These are phyloP conservation scores for Gymnopithys bicolor DNA, from an alignment of 2,797 vertebrate species.

Conservation along the genomic window DNA sequence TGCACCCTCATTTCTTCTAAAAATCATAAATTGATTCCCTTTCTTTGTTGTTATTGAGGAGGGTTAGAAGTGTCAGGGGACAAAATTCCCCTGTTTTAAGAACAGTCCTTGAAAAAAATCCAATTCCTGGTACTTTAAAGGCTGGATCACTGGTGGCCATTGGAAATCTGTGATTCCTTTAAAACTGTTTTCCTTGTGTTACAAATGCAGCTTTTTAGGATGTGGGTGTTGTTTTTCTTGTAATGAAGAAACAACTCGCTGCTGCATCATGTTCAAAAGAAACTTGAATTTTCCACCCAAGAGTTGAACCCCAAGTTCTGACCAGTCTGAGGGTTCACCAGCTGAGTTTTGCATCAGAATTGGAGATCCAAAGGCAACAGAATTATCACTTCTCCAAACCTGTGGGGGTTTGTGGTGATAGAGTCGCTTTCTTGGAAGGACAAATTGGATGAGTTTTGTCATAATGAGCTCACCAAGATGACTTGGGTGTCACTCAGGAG, in stretches of 20 bases:
- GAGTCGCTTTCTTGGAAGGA: neutral
- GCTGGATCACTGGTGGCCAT: neutral
- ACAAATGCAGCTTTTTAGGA: neutral
- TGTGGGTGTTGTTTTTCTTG: neutral
- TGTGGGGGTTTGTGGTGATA: neutral
- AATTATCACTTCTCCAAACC: neutral
- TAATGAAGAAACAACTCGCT: neutral
- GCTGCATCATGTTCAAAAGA: neutral
- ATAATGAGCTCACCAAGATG: neutral
- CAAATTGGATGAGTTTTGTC: rapidly evolving
- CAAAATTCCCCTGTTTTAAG: neutral
- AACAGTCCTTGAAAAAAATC: neutral
- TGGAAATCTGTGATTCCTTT: neutral
- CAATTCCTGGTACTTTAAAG: neutral
- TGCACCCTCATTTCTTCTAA: neutral
- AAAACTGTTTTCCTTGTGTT: neutral
- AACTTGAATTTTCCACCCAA: neutral
- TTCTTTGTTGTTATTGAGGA: neutral
- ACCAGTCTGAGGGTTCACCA: neutral
- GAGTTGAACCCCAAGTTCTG: neutral
- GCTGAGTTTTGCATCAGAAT: neutral
- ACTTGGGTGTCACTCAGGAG: neutral
- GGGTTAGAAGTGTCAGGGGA: neutral
- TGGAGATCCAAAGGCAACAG: neutral
- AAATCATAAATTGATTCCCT: neutral